A percentile compares a stretch with the other conserved stretches of the same genome.
Conservation (phyloP, 2,888 invertebrate genomes). For the Cactoblastis cactorum region DNA sequence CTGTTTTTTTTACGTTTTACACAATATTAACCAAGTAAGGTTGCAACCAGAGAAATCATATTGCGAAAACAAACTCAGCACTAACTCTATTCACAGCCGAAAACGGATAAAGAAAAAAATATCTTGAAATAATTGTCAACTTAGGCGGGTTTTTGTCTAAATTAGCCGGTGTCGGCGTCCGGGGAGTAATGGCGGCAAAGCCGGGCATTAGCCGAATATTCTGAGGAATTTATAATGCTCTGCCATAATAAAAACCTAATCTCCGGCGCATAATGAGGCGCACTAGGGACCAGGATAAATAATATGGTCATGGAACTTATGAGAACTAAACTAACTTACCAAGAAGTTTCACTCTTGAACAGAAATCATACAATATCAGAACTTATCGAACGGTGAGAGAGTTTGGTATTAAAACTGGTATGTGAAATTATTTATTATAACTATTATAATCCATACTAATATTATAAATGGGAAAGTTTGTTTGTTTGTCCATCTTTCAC, state of each 20-base stretch:
- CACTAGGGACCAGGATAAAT: slow-evolving; percentile 23
- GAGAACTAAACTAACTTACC: no score
- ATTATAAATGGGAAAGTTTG: no score
- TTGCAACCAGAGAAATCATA: background rate
- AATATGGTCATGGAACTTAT: no score
- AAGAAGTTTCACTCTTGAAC: no score
- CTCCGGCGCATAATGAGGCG: slow-evolving; percentile 63
- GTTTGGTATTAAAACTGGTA: no score
- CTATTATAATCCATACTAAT: no score
- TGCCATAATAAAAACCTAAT: slow-evolving; percentile 63
- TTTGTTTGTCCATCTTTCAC: no score
- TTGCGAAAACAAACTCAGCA: background rate
- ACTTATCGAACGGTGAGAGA: no score
- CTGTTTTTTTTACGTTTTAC: no score
- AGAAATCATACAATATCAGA: no score
- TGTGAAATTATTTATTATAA: no score
- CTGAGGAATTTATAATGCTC: slow-evolving; percentile 57
- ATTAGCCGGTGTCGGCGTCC: background rate
- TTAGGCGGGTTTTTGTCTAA: background rate
- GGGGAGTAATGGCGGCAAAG: slow-evolving; percentile 25
- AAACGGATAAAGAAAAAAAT: background rate
- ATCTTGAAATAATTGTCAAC: slow-evolving; percentile 3
- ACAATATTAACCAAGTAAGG: no score
- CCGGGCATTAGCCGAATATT: slow-evolving; percentile 48
- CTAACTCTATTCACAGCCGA: background rate